Evolutionary conservation across 1,140 invertebrate species (phyloP), one percentile per base, ranked within the genome.

Genomic region (Drosophila novamexicana): DNA sequence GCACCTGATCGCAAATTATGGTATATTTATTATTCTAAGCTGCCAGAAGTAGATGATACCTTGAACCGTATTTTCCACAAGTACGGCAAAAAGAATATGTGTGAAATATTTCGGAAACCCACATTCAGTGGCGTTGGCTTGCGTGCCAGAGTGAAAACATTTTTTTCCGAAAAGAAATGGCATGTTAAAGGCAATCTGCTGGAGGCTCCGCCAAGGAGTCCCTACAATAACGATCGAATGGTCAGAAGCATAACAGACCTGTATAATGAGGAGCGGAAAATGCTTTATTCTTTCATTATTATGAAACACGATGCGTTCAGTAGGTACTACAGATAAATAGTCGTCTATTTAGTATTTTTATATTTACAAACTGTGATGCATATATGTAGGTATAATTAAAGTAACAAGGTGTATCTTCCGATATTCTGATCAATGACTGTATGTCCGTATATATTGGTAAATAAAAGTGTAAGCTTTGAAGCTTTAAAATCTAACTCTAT

Each of bases 51-150:
- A n/a, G 71, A 88, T 22, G 66, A 82, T 29, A 79, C 75, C 6
- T 39, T 86, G 2, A 58, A 82, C 2, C 67, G 70, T 3, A 77
- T 84, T 22, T 73, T 82, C 39, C 58, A 82, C 34, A 86, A 86
- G 50, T 88, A 79, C 45, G 82, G 82, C 1, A 86, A 86, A 18
- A 88, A 88, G 42, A 88, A 86, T 39, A 66, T 86, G 72, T 82
- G 59, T 29, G 82, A 86, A 36, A 42, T 86, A 32, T 86, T 82
- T 36, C 65, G 83, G 6, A 82, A 72, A 7, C 79, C 83, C 5
- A 64, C 79, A 0, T 88, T 77, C 5, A 88, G 83, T 32, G 82
- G 82, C 5, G 47, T 57, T 6, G 73, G 47, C 0, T 18, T 86
- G 36, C 61, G 79, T 5, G 66, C 57, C 7, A 67, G 53, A 44